These are phyloP conservation scores for Dendrocincla fuliginosa DNA, from an alignment of 2,797 vertebrate species.

Conservation along the genomic window DNA sequence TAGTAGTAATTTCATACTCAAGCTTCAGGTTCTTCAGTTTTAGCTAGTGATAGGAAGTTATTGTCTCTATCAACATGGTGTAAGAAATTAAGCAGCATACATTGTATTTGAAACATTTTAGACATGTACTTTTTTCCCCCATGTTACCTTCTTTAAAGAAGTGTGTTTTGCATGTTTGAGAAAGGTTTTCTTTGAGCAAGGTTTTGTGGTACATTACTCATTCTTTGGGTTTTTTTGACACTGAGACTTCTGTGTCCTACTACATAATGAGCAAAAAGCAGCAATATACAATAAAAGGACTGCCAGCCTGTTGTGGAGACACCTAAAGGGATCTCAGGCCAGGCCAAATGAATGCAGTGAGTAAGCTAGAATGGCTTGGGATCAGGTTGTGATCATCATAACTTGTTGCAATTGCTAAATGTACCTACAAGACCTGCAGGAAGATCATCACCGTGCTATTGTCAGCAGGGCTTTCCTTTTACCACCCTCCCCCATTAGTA, in stretches of 20 bases:
- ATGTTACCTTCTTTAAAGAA: not conserved
- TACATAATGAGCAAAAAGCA: not conserved
- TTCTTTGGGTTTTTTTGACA: not conserved
- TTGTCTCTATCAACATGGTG: not conserved
- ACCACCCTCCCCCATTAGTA: accelerated
- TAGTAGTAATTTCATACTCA: not conserved
- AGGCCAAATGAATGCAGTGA: not conserved
- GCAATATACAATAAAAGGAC: not conserved
- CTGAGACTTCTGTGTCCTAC: not conserved
- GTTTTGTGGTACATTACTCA: not conserved
- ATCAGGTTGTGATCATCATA: not conserved
- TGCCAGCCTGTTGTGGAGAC: not conserved
- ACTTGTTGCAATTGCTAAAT: not conserved
- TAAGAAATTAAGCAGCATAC: not conserved
- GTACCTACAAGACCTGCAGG: not conserved
- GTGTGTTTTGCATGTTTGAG: not conserved
- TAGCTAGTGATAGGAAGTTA: not conserved
- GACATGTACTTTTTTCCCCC: accelerated
- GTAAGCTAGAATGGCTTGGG: not conserved
- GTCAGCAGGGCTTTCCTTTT: not conserved
- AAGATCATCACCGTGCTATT: not conserved
- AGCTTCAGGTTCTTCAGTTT: not conserved
- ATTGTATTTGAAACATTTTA: not conserved
- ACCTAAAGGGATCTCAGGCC: not conserved
- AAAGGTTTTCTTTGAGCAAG: not conserved